Conservation (phyloP, 2,797 vertebrate species). For the Myotis planiceps region DNA sequence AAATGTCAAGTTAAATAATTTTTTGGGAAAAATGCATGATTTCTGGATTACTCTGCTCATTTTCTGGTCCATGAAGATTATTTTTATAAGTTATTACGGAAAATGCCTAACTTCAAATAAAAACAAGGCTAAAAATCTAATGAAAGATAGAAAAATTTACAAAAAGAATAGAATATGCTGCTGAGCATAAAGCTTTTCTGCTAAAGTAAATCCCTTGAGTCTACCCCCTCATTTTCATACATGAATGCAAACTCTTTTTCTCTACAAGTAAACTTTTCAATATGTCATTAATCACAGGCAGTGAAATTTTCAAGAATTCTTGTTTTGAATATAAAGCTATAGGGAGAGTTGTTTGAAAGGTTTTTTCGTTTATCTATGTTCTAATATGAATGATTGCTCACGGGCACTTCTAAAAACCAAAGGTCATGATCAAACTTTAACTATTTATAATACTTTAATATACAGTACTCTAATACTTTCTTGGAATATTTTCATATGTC, state of each 20-base stretch:
- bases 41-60: not conserved
- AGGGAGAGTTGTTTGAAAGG: conserved; percentile 59
- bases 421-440: conserved; percentile 14
- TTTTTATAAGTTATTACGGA: not conserved
- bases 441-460: conserved; percentile 1
- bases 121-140: not conserved
- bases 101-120: conserved; percentile 18
- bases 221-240: conserved; percentile 6
- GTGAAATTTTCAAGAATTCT: conserved; percentile 34
- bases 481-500: not conserved
- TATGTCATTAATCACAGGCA: conserved; percentile 36
- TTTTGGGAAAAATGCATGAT: not conserved
- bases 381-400: not conserved
- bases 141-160: conserved; percentile 16
- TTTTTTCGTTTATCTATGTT: conserved; percentile 57
- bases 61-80: conserved; percentile 19
- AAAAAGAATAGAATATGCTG: not conserved
- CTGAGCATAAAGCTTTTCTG: not conserved
- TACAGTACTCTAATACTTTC: not conserved
- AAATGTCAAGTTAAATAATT: not conserved
- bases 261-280: conserved; percentile 33
- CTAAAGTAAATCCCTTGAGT: not conserved
- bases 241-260: conserved; percentile 51
- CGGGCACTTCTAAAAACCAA: conserved; percentile 14
- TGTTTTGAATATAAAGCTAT: conserved; percentile 57